Evolutionary conservation across 2,888 invertebrate species (phyloP), one percentile per base, ranked within the genome.

Genomic region (Hydrotaea diabolus): DNA sequence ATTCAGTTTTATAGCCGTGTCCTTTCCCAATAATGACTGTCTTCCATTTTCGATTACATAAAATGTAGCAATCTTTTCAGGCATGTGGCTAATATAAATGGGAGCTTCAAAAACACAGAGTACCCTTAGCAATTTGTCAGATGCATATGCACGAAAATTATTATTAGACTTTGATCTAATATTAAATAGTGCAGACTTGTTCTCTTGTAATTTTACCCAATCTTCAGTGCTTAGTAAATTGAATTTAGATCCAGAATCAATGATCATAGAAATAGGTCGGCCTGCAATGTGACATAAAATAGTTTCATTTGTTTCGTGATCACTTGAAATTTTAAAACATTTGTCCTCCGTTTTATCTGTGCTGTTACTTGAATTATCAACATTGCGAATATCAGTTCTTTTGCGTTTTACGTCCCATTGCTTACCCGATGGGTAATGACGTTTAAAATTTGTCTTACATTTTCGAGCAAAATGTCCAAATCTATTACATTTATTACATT

Each of bases 401-500:
- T 78, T 82, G 53, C 39, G 74, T 78, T 77, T 77, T 31, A 72
- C 69, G 66, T 69, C 57, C 82, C 62, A 36, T 46, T 62, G 73
- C 64, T 73, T 77, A 43, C 59, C 55, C 72, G 77, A 69, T 49
- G 76, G 76, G 69, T 72, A 69, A 39, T 39, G 39, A 39, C 39
- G 39, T 53, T 80, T 80, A 23, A 76, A 71, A 76, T 82, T 83
- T 49, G 85, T 81, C 23, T 55, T 81, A 43, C 74, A 83, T 72
- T 82, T 86, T 46, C 73, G 59, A 69, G 75, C 77, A 77, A 77
- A 84, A 71, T 84, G 82, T 23, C 80, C 80, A 26, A 79, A 19
- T 19, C 79, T 26, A 21, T 69, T 74, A 64, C 77, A 86, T 82
- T 82, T 84, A 64, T 80, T 84, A 72, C 80, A 82, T 77, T 80